Evolutionary conservation across 2,113 vertebrate genomes (phyloP).

Genomic region (Atherinomorus stipes): DNA sequence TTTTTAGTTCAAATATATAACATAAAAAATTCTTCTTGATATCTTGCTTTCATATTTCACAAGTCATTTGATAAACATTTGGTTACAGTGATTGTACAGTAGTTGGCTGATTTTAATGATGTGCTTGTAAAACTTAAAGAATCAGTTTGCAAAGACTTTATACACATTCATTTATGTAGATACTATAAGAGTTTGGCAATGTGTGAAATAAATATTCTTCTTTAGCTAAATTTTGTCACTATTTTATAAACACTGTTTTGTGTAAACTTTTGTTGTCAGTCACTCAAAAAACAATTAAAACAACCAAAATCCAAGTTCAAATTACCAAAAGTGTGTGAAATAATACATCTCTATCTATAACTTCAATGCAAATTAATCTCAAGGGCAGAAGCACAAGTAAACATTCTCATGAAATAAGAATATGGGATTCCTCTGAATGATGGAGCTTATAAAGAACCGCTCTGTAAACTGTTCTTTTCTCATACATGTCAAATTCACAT

Average conservation of each 20-base stretch:
- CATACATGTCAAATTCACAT: constrained; percentile 28
- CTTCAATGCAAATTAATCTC: neutral
- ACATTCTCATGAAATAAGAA: neutral
- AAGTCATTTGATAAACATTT: no score
- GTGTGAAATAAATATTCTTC: neutral
- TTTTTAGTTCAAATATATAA: no score
- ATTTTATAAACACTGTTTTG: no score
- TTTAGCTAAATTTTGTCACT: no score
- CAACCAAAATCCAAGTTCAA: neutral
- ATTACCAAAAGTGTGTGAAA: neutral
- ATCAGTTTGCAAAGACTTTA: neutral
- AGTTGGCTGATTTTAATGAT: no score
- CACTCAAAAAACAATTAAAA: no score
- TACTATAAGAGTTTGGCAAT: neutral
- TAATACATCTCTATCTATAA: neutral
- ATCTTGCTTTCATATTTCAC: no score
- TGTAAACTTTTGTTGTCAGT: no score
- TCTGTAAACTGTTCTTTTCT: constrained; percentile 3
- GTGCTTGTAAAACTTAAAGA: no score
- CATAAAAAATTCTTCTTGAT: no score
- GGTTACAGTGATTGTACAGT: no score
- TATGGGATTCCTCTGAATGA: neutral
- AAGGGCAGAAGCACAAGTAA: neutral
- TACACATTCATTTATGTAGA: neutral
- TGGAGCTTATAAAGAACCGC: constrained; percentile 3